A percentile compares a stretch with the other conserved stretches of the same genome.
Conservation (phyloP, 2,888 invertebrate genomes). For the Hylaea fasciaria region DNA sequence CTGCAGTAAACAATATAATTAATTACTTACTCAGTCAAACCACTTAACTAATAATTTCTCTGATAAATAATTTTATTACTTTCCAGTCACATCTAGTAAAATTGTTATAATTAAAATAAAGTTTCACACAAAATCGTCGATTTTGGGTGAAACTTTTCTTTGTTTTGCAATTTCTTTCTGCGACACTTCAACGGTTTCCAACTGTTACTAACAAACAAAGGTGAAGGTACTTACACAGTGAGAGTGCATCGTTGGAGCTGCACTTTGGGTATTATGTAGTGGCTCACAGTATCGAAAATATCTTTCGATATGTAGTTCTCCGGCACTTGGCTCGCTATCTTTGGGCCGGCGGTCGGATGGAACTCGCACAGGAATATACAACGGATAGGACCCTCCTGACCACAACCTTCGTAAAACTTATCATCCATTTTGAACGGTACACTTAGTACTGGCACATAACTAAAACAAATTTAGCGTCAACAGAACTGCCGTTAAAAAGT, state of each 20-base stretch:
- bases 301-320: slow-evolving; percentile 92
- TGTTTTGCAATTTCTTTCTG: background rate
- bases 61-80: too few species aligned
- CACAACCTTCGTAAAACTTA: slow-evolving; percentile 84
- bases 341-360: slow-evolving; percentile 90
- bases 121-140: too few species aligned
- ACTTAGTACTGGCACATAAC: slow-evolving; percentile 41
- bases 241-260: slow-evolving; percentile 91
- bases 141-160: too few species aligned
- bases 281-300: slow-evolving; percentile 92
- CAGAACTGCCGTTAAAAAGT: slow-evolving; percentile 29
- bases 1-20: too few species aligned
- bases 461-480: slow-evolving; percentile 9
- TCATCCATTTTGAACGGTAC: slow-evolving; percentile 69
- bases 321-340: slow-evolving; percentile 92
- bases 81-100: too few species aligned
- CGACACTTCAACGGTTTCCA: background rate
- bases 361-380: slow-evolving; percentile 92
- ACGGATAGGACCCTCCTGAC: slow-evolving; percentile 88
- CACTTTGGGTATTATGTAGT: slow-evolving; percentile 93
- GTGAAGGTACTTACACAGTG: slow-evolving; percentile 87
- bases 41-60: too few species aligned
- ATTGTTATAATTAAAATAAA: too few species aligned
- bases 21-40: too few species aligned
- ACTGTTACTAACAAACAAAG: too few species aligned